A percentile compares a stretch with the other conserved stretches of the same genome.
Evolutionary conservation across 2,888 invertebrate species (phyloP).

Genomic region (Allacma fusca): DNA sequence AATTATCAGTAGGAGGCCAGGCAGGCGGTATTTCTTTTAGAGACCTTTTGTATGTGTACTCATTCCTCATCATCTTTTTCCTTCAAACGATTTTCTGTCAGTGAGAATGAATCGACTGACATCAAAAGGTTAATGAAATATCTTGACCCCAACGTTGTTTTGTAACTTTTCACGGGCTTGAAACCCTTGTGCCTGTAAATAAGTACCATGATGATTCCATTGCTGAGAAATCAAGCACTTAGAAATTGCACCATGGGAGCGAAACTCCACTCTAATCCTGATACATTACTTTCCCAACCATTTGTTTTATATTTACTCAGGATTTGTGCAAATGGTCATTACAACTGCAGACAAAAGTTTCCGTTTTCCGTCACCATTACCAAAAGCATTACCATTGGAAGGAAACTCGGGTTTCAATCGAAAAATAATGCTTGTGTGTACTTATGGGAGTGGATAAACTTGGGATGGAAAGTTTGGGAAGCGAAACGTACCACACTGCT

Average conservation of each 20-base stretch:
- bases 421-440: too few species aligned
- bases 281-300: constrained; percentile 19
- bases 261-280: neutral
- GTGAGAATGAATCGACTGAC: constrained; percentile 35
- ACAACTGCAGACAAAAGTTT: neutral
- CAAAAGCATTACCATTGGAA: too few species aligned
- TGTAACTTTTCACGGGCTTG: constrained; percentile 17
- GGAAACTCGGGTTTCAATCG: too few species aligned
- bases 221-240: too few species aligned
- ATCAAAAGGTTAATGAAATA: constrained; percentile 52
- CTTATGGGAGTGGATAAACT: too few species aligned
- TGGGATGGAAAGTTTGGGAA: too few species aligned
- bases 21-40: neutral
- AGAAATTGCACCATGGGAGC: neutral
- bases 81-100: constrained; percentile 39
- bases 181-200: neutral
- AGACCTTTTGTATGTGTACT: neutral
- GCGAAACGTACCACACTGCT: too few species aligned
- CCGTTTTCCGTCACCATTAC: neutral
- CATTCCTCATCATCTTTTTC: constrained; percentile 32
- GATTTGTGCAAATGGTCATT: constrained; percentile 17
- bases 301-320: constrained; percentile 16
- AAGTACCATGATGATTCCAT: neutral
- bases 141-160: constrained; percentile 41
- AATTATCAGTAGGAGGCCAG: constrained; percentile 32